Conservation (phyloP, 2,888 invertebrate species). For the Boloria selene region DNA sequence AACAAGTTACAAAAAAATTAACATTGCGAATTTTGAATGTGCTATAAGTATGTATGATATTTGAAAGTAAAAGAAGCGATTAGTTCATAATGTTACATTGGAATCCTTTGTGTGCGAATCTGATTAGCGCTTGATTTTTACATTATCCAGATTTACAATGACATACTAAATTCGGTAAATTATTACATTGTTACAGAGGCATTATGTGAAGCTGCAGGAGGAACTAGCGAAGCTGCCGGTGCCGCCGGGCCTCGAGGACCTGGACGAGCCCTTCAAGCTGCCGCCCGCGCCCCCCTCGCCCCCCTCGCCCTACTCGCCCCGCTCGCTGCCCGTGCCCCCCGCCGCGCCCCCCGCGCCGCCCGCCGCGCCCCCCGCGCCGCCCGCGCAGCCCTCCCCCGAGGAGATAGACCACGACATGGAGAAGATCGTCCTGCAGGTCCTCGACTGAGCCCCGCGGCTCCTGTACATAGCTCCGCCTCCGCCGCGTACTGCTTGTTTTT, state of each 20-base stretch:
- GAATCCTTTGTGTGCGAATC: too few species aligned
- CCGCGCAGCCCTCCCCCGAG: constrained; percentile 51
- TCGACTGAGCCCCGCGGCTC: constrained; percentile 45
- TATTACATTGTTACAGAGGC: constrained; percentile 79
- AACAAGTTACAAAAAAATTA: too few species aligned
- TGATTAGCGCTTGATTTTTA: too few species aligned
- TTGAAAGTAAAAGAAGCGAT: too few species aligned
- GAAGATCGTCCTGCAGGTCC: constrained; percentile 87
- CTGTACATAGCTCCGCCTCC: too few species aligned
- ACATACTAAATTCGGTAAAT: neutral
- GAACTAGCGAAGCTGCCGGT: constrained; percentile 92
- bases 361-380: constrained; percentile 32
- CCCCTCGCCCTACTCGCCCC: constrained; percentile 57
- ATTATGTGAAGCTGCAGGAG: constrained; percentile 92
- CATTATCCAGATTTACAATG: too few species aligned
- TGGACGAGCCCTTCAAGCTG: constrained; percentile 83
- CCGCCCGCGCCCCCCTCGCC: constrained; percentile 58
- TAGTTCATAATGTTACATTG: too few species aligned
- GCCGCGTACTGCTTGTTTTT: neutral
- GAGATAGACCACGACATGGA: constrained; percentile 89
- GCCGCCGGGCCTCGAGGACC: constrained; percentile 88
- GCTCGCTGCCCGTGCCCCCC: constrained; percentile 42
- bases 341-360: constrained; percentile 32
- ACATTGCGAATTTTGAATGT: too few species aligned
- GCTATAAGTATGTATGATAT: too few species aligned